Base-by-base conservation (phyloP, 2,113 vertebrate species). In the Osmerus mordax region DNA sequence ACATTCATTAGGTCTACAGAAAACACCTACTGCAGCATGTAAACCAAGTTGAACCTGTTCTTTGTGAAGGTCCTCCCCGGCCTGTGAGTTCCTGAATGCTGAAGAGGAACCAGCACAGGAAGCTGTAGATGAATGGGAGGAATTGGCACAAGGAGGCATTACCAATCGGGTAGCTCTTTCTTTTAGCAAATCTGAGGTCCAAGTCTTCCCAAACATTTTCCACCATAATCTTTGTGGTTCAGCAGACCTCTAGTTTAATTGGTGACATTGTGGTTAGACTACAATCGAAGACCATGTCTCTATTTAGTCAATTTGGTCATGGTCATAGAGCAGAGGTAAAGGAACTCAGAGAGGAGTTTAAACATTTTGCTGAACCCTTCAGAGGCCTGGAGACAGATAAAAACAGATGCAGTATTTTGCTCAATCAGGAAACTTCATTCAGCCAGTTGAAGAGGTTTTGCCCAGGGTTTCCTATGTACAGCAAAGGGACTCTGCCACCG, bases 231-330 rank as follows among this genome's bases (percentile, higher is more conserved):
- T 65, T 15, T 28, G 21, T 59, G 15, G 68, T 70, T 18, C 54
- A 59, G 19, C 68, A 70, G 14, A 59, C 25, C 15, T 70, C 68
- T 11, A 70, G 68, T 60, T 70, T 70, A 60, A 70, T 70, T 29
- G 2, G 55, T 15, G 55, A 70, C n/a, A 56, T 70, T 32, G 53
- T 70, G 4, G 32, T 19, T 18, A 60, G 55, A 70, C 68, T 70
- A 41, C 55, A 70, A 16, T 12, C 55, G 3, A 56, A 70, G 68
- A 70, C 68, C 25, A 25, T 25, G 25, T 25, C 25, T 25, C 25
- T 25, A 25, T 25, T 25, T 3, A 25, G 25, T 25, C 25, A 25
- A 2, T 25, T 25, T 36, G 55, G 68, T 60, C 68, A 58, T 47
- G 56, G 59, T n/a, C 55, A 70, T 16, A 47, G 9, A 15, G 53